phyloP scores from a whole-genome alignment of 1,140 invertebrate species.

The Neodiprion lecontei region DNA sequence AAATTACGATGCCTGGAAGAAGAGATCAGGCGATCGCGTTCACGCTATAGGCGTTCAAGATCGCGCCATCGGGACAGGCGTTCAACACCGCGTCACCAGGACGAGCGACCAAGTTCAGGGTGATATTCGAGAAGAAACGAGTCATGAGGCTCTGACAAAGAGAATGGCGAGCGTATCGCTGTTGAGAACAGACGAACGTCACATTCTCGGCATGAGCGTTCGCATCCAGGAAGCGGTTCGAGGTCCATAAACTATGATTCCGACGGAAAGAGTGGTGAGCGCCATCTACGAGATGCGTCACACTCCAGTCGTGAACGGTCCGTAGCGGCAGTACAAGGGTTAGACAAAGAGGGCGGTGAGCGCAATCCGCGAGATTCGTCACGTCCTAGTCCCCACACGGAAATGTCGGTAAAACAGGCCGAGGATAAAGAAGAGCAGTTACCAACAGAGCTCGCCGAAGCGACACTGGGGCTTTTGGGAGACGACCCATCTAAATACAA shows the following conservation, averaged over 20 bases:
- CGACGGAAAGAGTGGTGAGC: constrained; percentile 21
- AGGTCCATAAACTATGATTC: constrained; percentile 20
- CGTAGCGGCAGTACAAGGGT: constrained; percentile 12
- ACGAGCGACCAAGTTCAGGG: constrained; percentile 9
- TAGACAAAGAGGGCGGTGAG: constrained; percentile 3
- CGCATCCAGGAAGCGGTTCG: constrained; percentile 8
- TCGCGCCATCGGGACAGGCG: constrained; percentile 9
- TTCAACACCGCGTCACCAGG: constrained; percentile 19
- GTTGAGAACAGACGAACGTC: constrained; percentile 22
- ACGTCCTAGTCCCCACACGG: not conserved
- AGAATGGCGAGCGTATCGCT: constrained; percentile 22
- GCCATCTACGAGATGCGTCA: constrained; percentile 18
- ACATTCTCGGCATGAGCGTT: constrained; percentile 8
- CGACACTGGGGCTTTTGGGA: not conserved
- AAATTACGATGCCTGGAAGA: not conserved
- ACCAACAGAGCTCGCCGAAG: not conserved
- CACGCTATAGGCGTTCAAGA: not conserved
- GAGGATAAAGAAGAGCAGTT: not conserved
- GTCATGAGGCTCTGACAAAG: constrained; percentile 13
- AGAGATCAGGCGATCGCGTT: not conserved
- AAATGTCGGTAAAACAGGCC: not conserved
- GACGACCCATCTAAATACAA: constrained; percentile 16
- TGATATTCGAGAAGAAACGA: not conserved
- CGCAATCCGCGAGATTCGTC: not conserved
- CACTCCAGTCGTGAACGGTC: constrained; percentile 21